Base-by-base conservation (phyloP, 1,140 invertebrate genomes). In the Magallana angulata region DNA sequence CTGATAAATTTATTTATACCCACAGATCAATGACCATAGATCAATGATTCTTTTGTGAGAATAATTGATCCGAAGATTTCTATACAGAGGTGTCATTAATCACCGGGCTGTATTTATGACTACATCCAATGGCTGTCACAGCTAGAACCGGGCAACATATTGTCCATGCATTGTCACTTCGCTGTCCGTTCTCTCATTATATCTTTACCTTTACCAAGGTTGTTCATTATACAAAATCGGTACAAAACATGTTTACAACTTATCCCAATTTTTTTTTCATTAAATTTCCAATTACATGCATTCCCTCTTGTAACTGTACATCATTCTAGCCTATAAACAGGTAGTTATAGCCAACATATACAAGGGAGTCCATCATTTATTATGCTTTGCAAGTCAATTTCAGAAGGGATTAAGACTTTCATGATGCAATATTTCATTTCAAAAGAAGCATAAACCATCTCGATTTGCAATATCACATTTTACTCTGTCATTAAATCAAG, bases 1-100 rank as follows among this genome's bases (percentile, higher is more conserved):
- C 60, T 76, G 68, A 76, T 68, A 68, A 24, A 68, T 76, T 18
- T 76, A 76, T 76, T 36, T 76, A 76, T 76, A 76, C 11, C 24
- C 18, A 76, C 12, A 30, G 24, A 36, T 76, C 24, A 24, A 30
- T 76, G 68, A 76, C n/a, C n/a, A 76, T 30, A 30, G 24, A 36
- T 76, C 24, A 24, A 30, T 76, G 68, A 76, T 9, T 76, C 68
- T 76, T 48, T 76, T 24, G 7, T 12, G 8, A 12, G 68, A 30
- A 48, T 48, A 48, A 76, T 36, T 76, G 68, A 76, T 76, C 68
- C 11, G 9, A 12, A 30, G 18, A 76, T 76, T 76, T 76, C 24
- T 76, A 76, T 76, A 48, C 36, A 76, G 24, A 12, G 14, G 68
- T 30, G 68, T 76, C 68, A 76, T 76, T 12, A 30, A 76, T 11